Conservation (phyloP, 1,140 invertebrate genomes). For the Scaptomyza hsui region DNA sequence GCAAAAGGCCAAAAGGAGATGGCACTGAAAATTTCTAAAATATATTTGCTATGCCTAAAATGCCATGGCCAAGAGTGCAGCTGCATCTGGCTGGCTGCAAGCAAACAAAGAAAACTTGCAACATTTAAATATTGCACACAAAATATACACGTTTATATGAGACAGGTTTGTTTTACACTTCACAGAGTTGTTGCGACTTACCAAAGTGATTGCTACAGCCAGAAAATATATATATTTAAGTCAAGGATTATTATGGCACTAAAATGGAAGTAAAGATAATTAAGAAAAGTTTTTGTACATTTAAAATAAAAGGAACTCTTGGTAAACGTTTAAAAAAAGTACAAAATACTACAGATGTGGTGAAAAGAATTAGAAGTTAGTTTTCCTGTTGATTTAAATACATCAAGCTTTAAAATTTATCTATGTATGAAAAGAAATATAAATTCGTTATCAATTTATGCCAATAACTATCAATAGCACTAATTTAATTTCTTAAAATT, state of each 20-base stretch:
- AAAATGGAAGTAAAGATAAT: too few species aligned
- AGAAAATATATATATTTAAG: not conserved
- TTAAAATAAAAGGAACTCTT: too few species aligned
- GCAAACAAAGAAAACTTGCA: conserved; percentile 4
- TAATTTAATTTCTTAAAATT: not conserved
- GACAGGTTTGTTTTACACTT: conserved; percentile 12
- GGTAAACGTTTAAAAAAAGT: too few species aligned
- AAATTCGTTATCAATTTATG: too few species aligned
- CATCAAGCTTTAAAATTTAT: too few species aligned
- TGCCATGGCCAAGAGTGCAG: not conserved
- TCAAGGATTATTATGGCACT: too few species aligned
- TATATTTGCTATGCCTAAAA: conserved; percentile 2
- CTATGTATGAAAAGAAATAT: too few species aligned
- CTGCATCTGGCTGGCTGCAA: not conserved
- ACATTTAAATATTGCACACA: conserved; percentile 39
- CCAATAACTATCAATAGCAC: not conserved
- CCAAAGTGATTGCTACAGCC: conserved; percentile 3
- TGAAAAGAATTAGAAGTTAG: too few species aligned
- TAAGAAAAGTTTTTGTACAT: too few species aligned
- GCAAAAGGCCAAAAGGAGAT: conserved; percentile 1
- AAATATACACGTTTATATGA: conserved; percentile 9
- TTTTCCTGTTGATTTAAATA: too few species aligned
- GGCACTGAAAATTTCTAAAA: not conserved
- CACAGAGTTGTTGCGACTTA: conserved; percentile 1
- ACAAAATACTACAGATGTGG: too few species aligned